Evolutionary conservation across 2,888 invertebrate species (phyloP).

Genomic region (Drosophila ezoana): DNA sequence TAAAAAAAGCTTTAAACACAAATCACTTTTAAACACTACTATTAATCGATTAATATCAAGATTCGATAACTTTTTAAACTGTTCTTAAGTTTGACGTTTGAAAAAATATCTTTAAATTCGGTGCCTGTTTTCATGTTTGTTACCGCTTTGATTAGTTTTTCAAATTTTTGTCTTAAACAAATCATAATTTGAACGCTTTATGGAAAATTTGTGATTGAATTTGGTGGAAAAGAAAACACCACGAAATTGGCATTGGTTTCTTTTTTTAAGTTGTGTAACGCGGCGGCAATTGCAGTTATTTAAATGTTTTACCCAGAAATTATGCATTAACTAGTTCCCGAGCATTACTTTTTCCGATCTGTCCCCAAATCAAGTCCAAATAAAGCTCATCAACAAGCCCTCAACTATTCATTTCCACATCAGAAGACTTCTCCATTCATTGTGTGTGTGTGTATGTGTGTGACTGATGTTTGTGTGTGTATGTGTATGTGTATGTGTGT

Average conservation of each 20-base stretch:
- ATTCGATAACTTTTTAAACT: constrained; percentile 1
- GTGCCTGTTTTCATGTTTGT: constrained; percentile 8
- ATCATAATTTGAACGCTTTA: constrained; percentile 35
- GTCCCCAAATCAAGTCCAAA: too few relatives aligned
- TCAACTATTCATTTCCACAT: background rate
- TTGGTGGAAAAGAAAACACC: constrained; percentile 37
- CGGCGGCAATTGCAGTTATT: constrained; percentile 38
- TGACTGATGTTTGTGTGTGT: constrained; percentile 2
- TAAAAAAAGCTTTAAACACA: background rate
- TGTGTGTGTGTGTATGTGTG: constrained; percentile 13
- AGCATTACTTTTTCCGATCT: too few relatives aligned
- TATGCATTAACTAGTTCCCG: background rate
- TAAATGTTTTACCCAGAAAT: background rate
- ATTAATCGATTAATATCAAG: background rate
- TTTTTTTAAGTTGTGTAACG: constrained; percentile 16
- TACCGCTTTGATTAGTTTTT: background rate
- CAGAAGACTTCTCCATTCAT: constrained; percentile 1
- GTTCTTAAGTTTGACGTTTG: constrained; percentile 10
- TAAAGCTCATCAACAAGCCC: too few relatives aligned
- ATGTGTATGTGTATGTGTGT: constrained; percentile 5
- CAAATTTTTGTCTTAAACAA: background rate
- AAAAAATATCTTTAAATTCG: constrained; percentile 22
- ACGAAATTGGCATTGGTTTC: constrained; percentile 71
- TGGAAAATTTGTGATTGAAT: constrained; percentile 24
- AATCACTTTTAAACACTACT: constrained; percentile 16